Evolutionary conservation across 2,113 vertebrate species (phyloP), one percentile per base, ranked within the genome.

Genomic region (Chionomys nivalis): DNA sequence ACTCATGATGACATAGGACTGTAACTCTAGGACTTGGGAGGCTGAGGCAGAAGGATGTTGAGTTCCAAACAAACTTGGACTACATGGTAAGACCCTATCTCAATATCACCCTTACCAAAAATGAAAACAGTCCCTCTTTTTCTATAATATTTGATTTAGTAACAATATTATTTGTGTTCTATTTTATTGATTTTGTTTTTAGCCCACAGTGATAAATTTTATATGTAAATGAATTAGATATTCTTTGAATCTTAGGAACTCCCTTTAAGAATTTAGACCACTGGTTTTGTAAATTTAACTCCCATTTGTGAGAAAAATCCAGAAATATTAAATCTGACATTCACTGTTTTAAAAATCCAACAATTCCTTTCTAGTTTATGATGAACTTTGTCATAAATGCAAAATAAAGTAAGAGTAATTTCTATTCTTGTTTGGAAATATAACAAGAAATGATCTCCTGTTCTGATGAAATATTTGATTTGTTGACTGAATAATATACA

Each of bases 231-330:
- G 63, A 44, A 93, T 42, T 36, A 81, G 47, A 39, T 42, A 83
- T 72, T 88, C 13, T 87, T 11, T 82, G 28, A 28, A 70, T 70
- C 3, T n/a, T 47, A 39, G 44, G 47, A 94, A 87, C 4, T 65
- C 21, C 70, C 4, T 72, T 65, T 66, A 61, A 83, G 31, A 85
- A 31, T 88, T 92, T 83, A 87, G 87, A 5, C 39, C 75, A 26
- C 17, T 87, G 63, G 12, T 76, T 79, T 36, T 93, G 19, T 89
- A 44, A 89, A 94, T 86, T 93, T 72, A 83, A 81, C 6, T 88
- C 26, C 17, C 24, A 83, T 88, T 42, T 87, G 89, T 55, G 55
- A 87, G 16, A 87, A 89, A 88, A 91, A n/a, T 72, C 4, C 44
- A 81, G 17, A 89, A 61, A 9, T 90, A 8, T 89, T 87, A 58